Base-by-base conservation (phyloP, 2,797 vertebrate genomes). In the Myotis findleyi region DNA sequence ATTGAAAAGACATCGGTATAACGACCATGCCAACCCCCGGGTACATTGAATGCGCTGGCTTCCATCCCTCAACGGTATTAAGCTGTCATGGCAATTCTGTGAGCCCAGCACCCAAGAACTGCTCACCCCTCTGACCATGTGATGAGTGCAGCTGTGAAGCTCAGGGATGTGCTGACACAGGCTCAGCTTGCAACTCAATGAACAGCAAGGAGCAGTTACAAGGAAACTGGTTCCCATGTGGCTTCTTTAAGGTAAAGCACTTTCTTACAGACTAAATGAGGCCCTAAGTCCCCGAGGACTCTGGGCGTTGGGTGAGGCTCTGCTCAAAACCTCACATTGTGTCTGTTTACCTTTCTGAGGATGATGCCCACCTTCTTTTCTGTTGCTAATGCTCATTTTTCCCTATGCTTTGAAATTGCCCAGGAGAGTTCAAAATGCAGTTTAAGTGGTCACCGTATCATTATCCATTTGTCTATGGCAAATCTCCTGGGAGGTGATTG, bases 231-330 rank as follows among this genome's bases (percentile, higher is more conserved):
- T 76, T 83, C 59, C n/a, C 41, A 13, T 73, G 27, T 57, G 18
- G 16, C 3, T 91, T 89, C 62, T 27, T 81, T 20, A 90, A 94
- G 18, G 16, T 18, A 27, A 66, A 91, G 3, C 12, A 17, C 81
- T 85, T 83, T 73, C 41, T 73, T 94, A 96, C 55, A 8, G 47
- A 85, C 12, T 66, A 47, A 92, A 36, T 73, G 53, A 94, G 21
- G 51, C 64, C 41, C 14, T 69, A 17, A 41, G 21, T 80, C 47
- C 77, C 33, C 55, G 21, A 30, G 53, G 77, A 62, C 27, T n/a
- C 3, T 10, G 23, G 33, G 14, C 88, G 1, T 87, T 92, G 36
- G 71, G 16, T 23, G 57, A 51, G 20, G 4, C 27, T 81, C 16
- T 73, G 36, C 20, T 77, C 18, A 87, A 13, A 79, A 87, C 27